Conservation (phyloP, 1,140 invertebrate genomes). For the Drosophila ananassae region DNA sequence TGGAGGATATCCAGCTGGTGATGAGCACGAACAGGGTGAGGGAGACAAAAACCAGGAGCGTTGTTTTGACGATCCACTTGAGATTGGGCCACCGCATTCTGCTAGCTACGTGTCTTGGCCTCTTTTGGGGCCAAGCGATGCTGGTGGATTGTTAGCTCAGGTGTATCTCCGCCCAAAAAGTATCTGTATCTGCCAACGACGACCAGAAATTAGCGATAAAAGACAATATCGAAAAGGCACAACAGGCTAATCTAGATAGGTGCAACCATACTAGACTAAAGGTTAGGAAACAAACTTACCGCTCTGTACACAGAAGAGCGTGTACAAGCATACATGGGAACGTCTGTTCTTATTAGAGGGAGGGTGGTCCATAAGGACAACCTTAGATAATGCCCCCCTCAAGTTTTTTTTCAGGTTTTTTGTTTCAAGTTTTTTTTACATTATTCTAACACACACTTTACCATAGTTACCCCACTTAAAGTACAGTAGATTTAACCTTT, state of each 20-base stretch:
- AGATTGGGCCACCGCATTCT: constrained; percentile 77
- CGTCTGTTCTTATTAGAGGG: no score
- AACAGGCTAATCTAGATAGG: no score
- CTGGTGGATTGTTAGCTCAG: constrained; percentile 37
- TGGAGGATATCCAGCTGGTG: constrained; percentile 76
- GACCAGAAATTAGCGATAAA: no score
- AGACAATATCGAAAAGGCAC: no score
- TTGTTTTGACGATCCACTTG: constrained; percentile 75
- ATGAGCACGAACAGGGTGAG: constrained; percentile 65
- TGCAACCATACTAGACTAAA: no score
- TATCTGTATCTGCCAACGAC: no score
- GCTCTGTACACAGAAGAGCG: no score
- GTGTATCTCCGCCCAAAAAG: no score
- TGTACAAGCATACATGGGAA: no score
- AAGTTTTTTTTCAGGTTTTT: background rate
- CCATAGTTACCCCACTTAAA: background rate
- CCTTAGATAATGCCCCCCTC: constrained; percentile 3
- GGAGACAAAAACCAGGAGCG: constrained; percentile 60
- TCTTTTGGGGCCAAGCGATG: background rate
- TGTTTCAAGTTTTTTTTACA: background rate
- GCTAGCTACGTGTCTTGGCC: constrained; percentile 55
- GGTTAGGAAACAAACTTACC: no score
- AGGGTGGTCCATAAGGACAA: no score
- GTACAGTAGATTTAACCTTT: background rate
- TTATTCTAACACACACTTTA: background rate